Evolutionary conservation across 1,140 invertebrate species (phyloP), one percentile per base, ranked within the genome.

Genomic region (Harpegnathos saltator): DNA sequence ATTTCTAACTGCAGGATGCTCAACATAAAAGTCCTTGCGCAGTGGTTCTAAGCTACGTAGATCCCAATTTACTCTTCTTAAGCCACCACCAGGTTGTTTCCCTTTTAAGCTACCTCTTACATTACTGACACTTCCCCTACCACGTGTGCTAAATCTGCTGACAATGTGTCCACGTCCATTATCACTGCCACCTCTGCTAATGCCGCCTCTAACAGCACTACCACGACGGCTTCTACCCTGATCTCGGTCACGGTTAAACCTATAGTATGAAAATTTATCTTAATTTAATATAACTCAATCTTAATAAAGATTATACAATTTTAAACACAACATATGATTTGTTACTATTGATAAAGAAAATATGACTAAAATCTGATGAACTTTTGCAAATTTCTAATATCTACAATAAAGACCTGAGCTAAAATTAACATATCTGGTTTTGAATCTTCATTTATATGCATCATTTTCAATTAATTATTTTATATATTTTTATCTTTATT

Each of bases 1-100:
- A 73, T 93, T 95, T 56, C 94, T 88, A 29, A 96, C 95, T 89
- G 93, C 92, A 15, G 95, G 94, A 90, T 96, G 95, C 87, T 97
- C 96, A 14, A 94, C 89, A 91, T 97, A 97, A 91, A 97, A 97
- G 91, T 97, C 95, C 91, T 97, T 97, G 80, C 95, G 95, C 89
- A 97, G 95, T 62, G 96, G 96, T 82, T 95, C 94, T 3, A 97
- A 91, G 73, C 94, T 85, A 54, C 93, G 91, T 72, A 95, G 85
- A 88, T 97, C 96, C 96, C 96, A 97, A 73, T 94, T 94, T 15
- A 96, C 95, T 92, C 96, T 96, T 3, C 95, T 93, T 19, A 97
- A 88, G 29, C 92, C 91, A 71, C 95, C 94, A 54, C 96, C 96
- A 62, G 95, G 93, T 48, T 93, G 91, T 84, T 93, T 95, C 14